Evolutionary conservation across 2,113 vertebrate genomes (phyloP), one percentile per base, ranked within the genome.

Genomic region (Pygathrix nemaeus): DNA sequence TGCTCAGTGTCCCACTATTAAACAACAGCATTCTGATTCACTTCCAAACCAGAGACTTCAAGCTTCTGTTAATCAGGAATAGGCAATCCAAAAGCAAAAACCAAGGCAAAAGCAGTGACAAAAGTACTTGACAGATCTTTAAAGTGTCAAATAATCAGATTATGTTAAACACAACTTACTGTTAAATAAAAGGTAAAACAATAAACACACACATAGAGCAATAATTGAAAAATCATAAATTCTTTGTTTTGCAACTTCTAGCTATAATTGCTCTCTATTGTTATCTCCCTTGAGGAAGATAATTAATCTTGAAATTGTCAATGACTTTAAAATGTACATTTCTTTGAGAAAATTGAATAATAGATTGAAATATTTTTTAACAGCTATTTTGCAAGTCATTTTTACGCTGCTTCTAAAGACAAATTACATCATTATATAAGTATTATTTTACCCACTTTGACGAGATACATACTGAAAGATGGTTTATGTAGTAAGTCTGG

Each of bases 21-120:
- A 98, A 97, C 96, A 97, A 97, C 97, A 94, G 93, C 97, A 61
- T 91, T 96, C 91, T 68, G 92, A 94, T 10, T 82, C 82, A 83
- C 97, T 97, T 94, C 68, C 23, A 7, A 96, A 90, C 91, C 92
- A 93, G 66, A 94, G 94, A 70, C 72, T 86, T 2, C 35, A 76
- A 92, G 59, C 76, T 81, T 79, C n/a, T 88, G 72, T 90, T 96
- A 50, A 93, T 97, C 87, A 90, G 90, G 95, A 94, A 66, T 23
- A 97, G 84, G 72, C 76, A 92, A 76, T n/a, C 73, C 61, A 52
- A 91, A 96, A 94, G 80, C 92, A 93, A 93, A 88, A 88, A 61
- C 23, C 88, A 88, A 97, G 59, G 93, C 72, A 88, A 32, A 84
- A 68, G 40, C 59, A 55, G n/a, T 75, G 96, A 90, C 66, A 61